Evolutionary conservation across 2,113 vertebrate genomes (phyloP).

Genomic region (Gulo gulo): DNA sequence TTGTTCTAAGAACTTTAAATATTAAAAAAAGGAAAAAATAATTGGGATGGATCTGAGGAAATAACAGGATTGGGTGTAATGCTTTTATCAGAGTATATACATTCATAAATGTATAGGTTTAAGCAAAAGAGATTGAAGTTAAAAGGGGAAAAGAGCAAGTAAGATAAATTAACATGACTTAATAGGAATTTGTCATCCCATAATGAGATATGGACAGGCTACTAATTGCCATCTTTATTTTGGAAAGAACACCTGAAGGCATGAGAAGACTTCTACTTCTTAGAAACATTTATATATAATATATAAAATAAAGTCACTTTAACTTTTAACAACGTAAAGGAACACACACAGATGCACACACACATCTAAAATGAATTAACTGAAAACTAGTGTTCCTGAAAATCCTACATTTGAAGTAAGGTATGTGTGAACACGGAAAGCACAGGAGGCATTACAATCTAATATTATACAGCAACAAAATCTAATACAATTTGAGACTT

Average conservation of each 20-base stretch:
- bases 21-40: background rate
- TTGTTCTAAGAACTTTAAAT: background rate
- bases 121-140: background rate
- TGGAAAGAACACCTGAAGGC: background rate
- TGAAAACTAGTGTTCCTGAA: constrained; percentile 16
- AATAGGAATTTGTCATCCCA: background rate
- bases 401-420: constrained; percentile 46
- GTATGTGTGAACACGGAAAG: constrained; percentile 29
- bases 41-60: background rate
- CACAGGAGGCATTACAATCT: background rate
- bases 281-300: background rate
- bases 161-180: background rate
- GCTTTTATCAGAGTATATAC: background rate
- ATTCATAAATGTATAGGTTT: background rate
- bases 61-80: background rate
- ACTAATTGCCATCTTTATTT: background rate
- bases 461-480: constrained; percentile 44
- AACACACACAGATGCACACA: background rate
- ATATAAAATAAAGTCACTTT: background rate
- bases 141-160: background rate
- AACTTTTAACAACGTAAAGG: background rate
- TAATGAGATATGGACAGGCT: background rate
- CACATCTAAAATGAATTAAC: background rate
- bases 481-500: constrained; percentile 63
- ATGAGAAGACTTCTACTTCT: background rate